Evolutionary conservation across 92 coral and sea anemone genomes (phyloP).

Genomic region (Ricordea florida): DNA sequence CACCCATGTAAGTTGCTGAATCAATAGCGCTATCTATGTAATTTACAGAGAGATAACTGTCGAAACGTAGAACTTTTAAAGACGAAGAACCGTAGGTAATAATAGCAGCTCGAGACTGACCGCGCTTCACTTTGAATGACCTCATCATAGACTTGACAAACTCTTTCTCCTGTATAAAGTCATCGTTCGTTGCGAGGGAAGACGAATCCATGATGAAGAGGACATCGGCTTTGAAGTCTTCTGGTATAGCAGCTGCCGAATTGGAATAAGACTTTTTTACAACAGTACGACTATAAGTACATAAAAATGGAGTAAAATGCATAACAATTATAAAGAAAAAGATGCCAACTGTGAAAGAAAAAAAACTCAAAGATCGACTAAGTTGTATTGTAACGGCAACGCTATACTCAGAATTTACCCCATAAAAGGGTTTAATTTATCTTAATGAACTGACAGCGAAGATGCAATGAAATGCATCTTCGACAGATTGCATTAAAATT

Average conservation of each 20-base stretch:
- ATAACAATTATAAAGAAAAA: too few relatives aligned
- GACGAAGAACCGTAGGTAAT: slow-evolving; percentile 36
- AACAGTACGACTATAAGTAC: too few relatives aligned
- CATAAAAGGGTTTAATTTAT: too few relatives aligned
- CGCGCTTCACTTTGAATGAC: slow-evolving; percentile 22
- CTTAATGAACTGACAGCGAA: too few relatives aligned
- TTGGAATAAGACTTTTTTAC: too few relatives aligned
- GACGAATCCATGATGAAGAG: slow-evolving; percentile 61
- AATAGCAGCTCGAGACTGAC: slow-evolving; percentile 56
- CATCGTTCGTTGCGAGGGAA: slow-evolving; percentile 2
- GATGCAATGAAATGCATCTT: too few relatives aligned
- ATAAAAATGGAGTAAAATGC: too few relatives aligned
- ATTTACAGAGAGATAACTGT: slow-evolving; percentile 11
- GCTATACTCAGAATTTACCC: too few relatives aligned
- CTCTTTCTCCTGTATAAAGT: slow-evolving; percentile 39
- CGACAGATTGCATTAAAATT: too few relatives aligned
- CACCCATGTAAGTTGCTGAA: slow-evolving; percentile 11
- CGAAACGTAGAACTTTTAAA: slow-evolving; percentile 15
- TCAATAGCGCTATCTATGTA: slow-evolving; percentile 48
- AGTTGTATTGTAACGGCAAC: too few relatives aligned
- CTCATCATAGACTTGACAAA: slow-evolving; percentile 44
- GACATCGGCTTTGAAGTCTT: slow-evolving; percentile 30
- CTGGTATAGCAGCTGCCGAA: neutral
- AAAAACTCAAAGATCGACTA: too few relatives aligned
- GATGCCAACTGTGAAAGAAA: too few relatives aligned